Conservation (phyloP, 2,888 invertebrate species). For the Iselma pallidipennis region DNA sequence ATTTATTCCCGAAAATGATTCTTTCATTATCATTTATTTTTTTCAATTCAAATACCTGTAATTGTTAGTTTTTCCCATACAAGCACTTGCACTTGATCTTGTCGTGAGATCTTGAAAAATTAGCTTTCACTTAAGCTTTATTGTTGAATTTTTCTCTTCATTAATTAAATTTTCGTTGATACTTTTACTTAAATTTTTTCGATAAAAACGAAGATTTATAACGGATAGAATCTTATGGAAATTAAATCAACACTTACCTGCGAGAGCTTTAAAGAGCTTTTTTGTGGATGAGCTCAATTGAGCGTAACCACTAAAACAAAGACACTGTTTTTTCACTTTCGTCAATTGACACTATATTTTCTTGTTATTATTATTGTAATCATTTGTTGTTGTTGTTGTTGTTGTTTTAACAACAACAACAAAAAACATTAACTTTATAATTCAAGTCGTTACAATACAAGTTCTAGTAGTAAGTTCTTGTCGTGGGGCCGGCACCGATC, state of each 20-base stretch:
- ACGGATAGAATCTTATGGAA: background rate
- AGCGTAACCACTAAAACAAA: conserved; percentile 25
- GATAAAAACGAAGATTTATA: background rate
- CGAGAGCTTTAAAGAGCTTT: background rate
- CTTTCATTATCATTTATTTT: background rate
- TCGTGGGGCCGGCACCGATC: background rate
- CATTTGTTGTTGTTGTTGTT: background rate
- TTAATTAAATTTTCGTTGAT: conserved; percentile 9
- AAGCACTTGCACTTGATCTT: background rate
- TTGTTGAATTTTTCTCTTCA: conserved; percentile 19
- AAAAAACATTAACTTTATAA: background rate
- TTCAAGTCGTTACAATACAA: background rate
- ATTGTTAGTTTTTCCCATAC: background rate
- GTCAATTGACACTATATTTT: conserved; percentile 5
- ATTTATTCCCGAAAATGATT: background rate
- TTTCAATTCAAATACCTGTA: background rate
- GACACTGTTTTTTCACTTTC: conserved; percentile 20
- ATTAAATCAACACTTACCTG: conserved; percentile 4
- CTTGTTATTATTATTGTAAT: no score
- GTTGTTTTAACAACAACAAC: background rate
- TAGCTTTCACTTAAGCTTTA: conserved; percentile 21
- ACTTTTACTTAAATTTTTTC: conserved; percentile 12
- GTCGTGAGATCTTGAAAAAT: background rate
- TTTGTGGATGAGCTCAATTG: conserved; percentile 1
- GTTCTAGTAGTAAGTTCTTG: no score